Base-by-base conservation (phyloP, 1,140 invertebrate genomes). In the Stegodyphus dumicola region DNA sequence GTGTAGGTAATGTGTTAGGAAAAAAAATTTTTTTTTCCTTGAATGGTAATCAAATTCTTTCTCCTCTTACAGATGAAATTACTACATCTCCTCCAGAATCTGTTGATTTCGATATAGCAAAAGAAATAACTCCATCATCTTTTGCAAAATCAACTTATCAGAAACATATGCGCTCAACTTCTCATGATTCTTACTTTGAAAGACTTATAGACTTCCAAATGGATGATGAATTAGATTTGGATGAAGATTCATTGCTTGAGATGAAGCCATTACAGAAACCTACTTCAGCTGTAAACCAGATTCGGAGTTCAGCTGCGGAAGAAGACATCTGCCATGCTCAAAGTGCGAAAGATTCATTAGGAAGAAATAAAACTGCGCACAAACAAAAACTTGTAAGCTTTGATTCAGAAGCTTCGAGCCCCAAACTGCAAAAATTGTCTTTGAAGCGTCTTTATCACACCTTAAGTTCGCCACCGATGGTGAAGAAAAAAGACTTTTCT, bases 171-270 rank as follows among this genome's bases (percentile, higher is more conserved):
- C 90, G 94, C 76, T 96, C 95, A 2, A 95, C 96, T 0, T 97
- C 96, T 0, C 96, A 97, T 90, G 96, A 98, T 90, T 97, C 96
- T 2, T 98, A 97, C 90, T 98, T 98, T 91, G 96, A 97, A 91
- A 92, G 65, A 15, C 48, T 70, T 51, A 7, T 76, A 52, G 76
- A 73, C 6, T 65, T 67, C 13, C 2, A n/a, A n/a, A 49, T 15
- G 15, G 66, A 77, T 15, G 54, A 65, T 17, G 83, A 85, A 49
- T 48, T 18, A n/a, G 67, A 70, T 56, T 48, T 66, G 7, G 85
- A 86, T 60, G 70, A 53, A n/a, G 73, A 56, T 17, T 17, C 64
- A n/a, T n/a, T 49, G 17, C 53, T 73, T 7, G 9, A 11, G 56
- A 15, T 11, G 9, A 9, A 60, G 4, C 9, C 9, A 9, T 11